Percentiles rank a stretch among this genome's conserved stretches.
Evolutionary conservation across 2,888 invertebrate species (phyloP).

Genomic region (Thera obeliscata): DNA sequence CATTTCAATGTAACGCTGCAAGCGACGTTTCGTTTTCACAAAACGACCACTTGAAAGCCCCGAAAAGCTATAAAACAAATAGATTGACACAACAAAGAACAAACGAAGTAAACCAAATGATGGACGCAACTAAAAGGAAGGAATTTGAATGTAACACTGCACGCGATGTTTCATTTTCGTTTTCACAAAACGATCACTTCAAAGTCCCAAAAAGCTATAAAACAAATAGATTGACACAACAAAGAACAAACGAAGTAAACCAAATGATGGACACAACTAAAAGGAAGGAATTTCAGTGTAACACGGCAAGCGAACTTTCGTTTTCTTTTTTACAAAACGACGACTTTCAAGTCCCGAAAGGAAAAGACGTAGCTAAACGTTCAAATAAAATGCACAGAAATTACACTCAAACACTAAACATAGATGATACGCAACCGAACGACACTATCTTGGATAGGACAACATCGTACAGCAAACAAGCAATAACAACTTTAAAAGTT

Average conservation of each 20-base stretch:
- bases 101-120: too few relatives aligned
- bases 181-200: too few relatives aligned
- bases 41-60: conserved; percentile 22
- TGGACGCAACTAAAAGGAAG: too few relatives aligned
- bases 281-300: conserved; percentile 18
- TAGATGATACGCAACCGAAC: conserved; percentile 9
- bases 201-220: too few relatives aligned
- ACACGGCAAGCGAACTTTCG: conserved; percentile 40
- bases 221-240: too few relatives aligned
- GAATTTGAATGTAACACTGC: too few relatives aligned
- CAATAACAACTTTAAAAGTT: conserved; percentile 34
- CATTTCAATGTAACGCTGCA: conserved; percentile 7
- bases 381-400: conserved; percentile 5
- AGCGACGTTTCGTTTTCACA: conserved; percentile 49
- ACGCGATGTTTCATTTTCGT: too few relatives aligned
- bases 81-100: too few relatives aligned
- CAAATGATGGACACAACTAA: conserved; percentile 13
- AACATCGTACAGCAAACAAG: conserved; percentile 19
- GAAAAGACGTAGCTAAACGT: conserved; percentile 5
- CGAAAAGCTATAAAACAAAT: not conserved
- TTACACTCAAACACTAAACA: conserved; percentile 12
- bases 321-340: conserved; percentile 49
- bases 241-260: conserved; percentile 11
- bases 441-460: conserved; percentile 8
- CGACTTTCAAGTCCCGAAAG: conserved; percentile 3